Base-by-base conservation (phyloP, 1,140 invertebrate species). In the Subanguina moxae region DNA sequence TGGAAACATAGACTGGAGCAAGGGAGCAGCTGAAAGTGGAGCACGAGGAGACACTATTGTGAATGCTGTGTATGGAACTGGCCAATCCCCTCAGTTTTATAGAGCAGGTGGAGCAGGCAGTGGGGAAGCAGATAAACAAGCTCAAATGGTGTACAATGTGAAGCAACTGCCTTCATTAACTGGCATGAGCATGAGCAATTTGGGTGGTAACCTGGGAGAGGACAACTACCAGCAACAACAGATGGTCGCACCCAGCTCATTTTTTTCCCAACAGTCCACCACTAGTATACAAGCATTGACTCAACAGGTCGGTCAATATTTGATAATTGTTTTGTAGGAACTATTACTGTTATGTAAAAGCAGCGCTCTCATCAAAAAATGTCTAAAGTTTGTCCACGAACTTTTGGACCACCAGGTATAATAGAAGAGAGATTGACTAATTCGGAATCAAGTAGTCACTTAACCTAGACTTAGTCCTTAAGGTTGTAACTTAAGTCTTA, bases 211-310 rank as follows among this genome's bases (percentile, higher is more conserved):
- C 13, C 5, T 21, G 19, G 38, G 58, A 61, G n/a, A 21, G 8
- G 27, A 61, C 5, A 19, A 43, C 8, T 61, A 61, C 27, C 5
- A 11, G 11, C 32, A 38, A 38, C 32, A 38, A 38, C 32, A 38
- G 32, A 38, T 38, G 32, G 32, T 38, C 11, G 3, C 32, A 38
- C 32, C 32, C 11, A 38, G 32, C 11, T 3, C 32, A 38, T 38
- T 38, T 38, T 38, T 38, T 38, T 5, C 32, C 3, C 32, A 38
- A 23, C 58, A 75, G 46, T 63, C 70, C 23, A 67, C 74, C 19
- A 78, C 79, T 3, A 80, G 80, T 13, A 65, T 78, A 43, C 80
- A 80, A 61, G 76, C 80, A 19, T 28, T 78, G 19, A 82, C 77
- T 1, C 77, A 78, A 66, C 77, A 78, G 63, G 77, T 82, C n/a